Evolutionary conservation across 23 tunicate genomes (phyloP).

Genomic region (Phallusia fumigata): DNA sequence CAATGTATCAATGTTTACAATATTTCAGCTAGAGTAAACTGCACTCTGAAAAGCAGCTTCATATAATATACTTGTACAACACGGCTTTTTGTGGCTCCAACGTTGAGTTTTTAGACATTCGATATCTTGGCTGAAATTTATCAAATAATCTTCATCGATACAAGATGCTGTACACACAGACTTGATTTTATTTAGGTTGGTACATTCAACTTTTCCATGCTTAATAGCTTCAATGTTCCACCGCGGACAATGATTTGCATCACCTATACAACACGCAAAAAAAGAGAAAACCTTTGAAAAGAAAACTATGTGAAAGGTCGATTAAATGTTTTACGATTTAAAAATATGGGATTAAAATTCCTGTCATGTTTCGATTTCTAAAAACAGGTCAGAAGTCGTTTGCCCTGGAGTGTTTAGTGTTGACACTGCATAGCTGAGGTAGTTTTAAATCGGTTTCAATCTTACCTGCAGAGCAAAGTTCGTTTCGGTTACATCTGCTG

Average conservation of each 20-base stretch:
- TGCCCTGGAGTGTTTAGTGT: no score
- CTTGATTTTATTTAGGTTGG: background rate
- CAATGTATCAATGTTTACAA: no score
- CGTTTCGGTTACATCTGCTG: background rate
- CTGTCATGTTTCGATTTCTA: no score
- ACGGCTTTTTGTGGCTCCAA: conserved; percentile 1
- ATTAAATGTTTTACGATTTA: no score
- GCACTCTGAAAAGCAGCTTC: no score
- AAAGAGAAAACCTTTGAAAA: no score
- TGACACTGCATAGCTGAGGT: no score
- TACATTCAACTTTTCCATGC: background rate
- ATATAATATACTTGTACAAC: background rate
- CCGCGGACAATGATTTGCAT: background rate
- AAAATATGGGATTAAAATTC: no score
- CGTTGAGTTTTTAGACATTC: background rate
- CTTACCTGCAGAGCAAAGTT: background rate
- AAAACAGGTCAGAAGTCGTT: no score
- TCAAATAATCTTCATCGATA: background rate
- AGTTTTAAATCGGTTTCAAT: no score
- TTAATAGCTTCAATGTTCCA: background rate
- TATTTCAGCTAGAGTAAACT: no score
- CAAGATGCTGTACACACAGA: background rate
- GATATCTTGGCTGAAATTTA: background rate
- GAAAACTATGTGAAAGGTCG: no score
- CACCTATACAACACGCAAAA: background rate